Base-by-base conservation (phyloP, 2,888 invertebrate species). In the Thymelicus acteon region DNA sequence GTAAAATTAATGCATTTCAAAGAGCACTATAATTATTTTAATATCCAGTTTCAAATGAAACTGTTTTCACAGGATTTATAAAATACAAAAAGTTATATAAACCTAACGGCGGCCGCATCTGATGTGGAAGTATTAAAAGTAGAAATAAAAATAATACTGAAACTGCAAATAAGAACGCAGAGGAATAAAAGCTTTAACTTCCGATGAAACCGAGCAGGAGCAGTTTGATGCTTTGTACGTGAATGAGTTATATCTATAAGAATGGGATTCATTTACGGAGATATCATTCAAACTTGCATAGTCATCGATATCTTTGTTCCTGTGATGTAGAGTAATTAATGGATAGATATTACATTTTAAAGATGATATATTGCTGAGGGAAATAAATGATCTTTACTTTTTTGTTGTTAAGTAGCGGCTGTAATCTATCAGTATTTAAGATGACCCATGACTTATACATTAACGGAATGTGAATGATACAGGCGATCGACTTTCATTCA, bases 271-370 rank as follows among this genome's bases (percentile, higher is more conserved):
- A 89, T 89, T 89, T 89, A 83, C 86, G 75, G 79, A 86, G 91
- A 91, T 91, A 91, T 84, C 81, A 86, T 89, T 90, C 86, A 87
- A 83, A 85, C 83, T 84, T 84, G 77, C 82, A 82, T 84, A 80
- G 82, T 80, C 81, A 83, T 83, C 87, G 86, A 89, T 90, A 90
- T 89, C 90, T 89, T 89, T 90, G 91, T 88, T 81, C 80, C 71
- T 74, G 73, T 79, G 77, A 60, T 31, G 47, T 64, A 83, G 82
- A 80, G 49, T 37, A 72, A 66, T 0, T 1, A 72, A 77, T 10
- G 37, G 19, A 31, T 71, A 72, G 77, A 76, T 31, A 57, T 58
- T 2, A 19, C 49, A 57, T 52, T 19, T 52, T 19, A 8, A 19
- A 19, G 19, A 3, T 31, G 31, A 5, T 24, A 24, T 24, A 24